These are phyloP conservation scores for Hydractinia symbiolongicarpus DNA, from an alignment of 30 jellyfish, hydroid and myxozoan species.

Conservation along the genomic window DNA sequence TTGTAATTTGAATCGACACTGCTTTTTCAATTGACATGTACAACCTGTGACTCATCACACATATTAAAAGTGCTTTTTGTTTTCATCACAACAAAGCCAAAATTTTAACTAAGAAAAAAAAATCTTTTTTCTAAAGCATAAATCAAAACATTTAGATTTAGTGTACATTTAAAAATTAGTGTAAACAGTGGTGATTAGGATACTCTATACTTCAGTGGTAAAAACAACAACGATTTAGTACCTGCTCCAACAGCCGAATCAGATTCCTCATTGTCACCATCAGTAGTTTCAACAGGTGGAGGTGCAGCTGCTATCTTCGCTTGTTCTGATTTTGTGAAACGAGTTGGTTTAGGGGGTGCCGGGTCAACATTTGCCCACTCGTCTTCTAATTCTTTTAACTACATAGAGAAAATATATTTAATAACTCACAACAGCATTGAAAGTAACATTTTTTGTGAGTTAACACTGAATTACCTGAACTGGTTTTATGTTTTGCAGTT, in stretches of 20 bases:
- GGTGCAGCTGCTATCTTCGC: slow-evolving; percentile 90
- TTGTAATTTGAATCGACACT: too few species aligned
- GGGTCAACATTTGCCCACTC: slow-evolving; percentile 82
- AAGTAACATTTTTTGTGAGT: neutral
- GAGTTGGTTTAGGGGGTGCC: slow-evolving; percentile 77
- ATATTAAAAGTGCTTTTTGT: too few species aligned
- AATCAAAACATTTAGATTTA: too few species aligned
- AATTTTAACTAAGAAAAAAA: too few species aligned
- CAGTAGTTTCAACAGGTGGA: slow-evolving; percentile 46
- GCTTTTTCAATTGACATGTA: too few species aligned
- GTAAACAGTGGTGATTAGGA: too few species aligned
- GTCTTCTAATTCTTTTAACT: slow-evolving; percentile 92
- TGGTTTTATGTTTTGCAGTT: slow-evolving; percentile 71
- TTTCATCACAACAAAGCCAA: too few species aligned
- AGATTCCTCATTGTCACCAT: slow-evolving; percentile 7
- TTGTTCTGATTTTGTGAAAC: slow-evolving; percentile 86
- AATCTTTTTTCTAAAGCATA: too few species aligned
- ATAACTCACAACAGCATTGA: neutral
- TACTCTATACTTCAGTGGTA: too few species aligned
- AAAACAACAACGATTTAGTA: too few species aligned
- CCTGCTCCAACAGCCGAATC: neutral
- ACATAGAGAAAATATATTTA: neutral
- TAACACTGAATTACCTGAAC: slow-evolving; percentile 59
- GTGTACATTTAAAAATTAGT: too few species aligned
- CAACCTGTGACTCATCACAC: too few species aligned